Evolutionary conservation across 2,888 invertebrate genomes (phyloP), one percentile per base, ranked within the genome.

Genomic region (Stenolophus ochropezus): DNA sequence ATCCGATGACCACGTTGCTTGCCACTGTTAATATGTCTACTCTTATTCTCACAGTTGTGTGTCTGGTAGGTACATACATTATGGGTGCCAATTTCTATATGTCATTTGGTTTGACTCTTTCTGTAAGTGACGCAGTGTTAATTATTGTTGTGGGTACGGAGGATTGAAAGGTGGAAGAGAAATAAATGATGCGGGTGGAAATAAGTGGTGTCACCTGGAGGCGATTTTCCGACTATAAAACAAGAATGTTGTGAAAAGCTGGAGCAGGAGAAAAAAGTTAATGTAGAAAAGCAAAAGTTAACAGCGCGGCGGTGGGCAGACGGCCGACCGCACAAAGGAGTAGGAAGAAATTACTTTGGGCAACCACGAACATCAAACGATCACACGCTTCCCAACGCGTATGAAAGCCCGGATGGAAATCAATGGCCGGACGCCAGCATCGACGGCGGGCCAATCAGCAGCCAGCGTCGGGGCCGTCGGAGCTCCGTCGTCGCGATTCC

Each of bases 401-500:
- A 78, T 78, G 78, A 78, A 78, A 78, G 65, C 49, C 76, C 56
- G 61, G 78, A 78, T 78, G 78, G 65, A 78, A 78, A 78, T 78
- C 78, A 78, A 78, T 78, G 78, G 65, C 78, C 65, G 78, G 61
- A 78, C 78, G 53, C 27, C 61, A 49, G 16, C 65, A 42, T 69
- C 65, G 65, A 69, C 65, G 33, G 33, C 65, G 53, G 75, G 33
- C 75, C 75, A 75, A 75, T 56, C 56, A 56, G 75, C 75, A 27
- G 56, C 25, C 53, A 69, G 75, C 27, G 11, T 5, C n/a, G 51
- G 42, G 4, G 58, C 47, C 42, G 49, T 25, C 27, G 18, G 16
- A 16, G 65, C 69, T 20, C 56, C 51, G 33, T 51, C 51, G 23
- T 77, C 47, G 33, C 33, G 84, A 83, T 86, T 86, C 86, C 83